Evolutionary conservation across 2,113 vertebrate genomes (phyloP), one percentile per base, ranked within the genome.

Genomic region (Fregetta grallaria): DNA sequence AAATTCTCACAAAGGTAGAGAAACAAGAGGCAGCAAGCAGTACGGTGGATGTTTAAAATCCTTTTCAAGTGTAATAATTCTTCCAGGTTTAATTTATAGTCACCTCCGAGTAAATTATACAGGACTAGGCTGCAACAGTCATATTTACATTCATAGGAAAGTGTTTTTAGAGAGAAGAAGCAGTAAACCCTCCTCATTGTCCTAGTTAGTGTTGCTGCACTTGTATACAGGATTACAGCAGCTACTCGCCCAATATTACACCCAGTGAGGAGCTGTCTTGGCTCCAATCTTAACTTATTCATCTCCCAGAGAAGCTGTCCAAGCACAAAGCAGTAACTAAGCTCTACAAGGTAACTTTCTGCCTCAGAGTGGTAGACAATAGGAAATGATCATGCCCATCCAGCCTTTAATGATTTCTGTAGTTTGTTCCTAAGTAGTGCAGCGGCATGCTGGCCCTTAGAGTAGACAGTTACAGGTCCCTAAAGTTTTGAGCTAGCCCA

Each of bases 331-430:
- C 4, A 65, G 22, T 7, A 52, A 10, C 27, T 13, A 38, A 53
- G 6, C 3, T 65, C 30, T 32, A 9, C 1, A 11, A 38, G 13
- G 18, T 4, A 10, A 40, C 38, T 89, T 72, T 81, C 52, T 59
- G 30, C 10, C 23, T 89, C 32, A 20, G 11, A 44, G 23, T 19
- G 13, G 17, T 7, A 67, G n/a, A 13, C 32, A 45, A 12, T 1
- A 40, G 12, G 49, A 76, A 61, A 47, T 16, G 3, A 38, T 13
- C 9, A 1, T 9, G 4, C 8, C 25, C 38, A 42, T 27, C 22
- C 42, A n/a, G 3, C 2, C 8, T 38, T 44, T 23, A 20, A 3
- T 0, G 0, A 22, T 53, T 66, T 52, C 55, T 66, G 13, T 11
- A 26, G 13, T 8, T 86, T 58, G 3, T 30, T 77, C 11, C 52